phyloP scores from a whole-genome alignment of 2,113 vertebrate species.

The Etheostoma spectabile region DNA sequence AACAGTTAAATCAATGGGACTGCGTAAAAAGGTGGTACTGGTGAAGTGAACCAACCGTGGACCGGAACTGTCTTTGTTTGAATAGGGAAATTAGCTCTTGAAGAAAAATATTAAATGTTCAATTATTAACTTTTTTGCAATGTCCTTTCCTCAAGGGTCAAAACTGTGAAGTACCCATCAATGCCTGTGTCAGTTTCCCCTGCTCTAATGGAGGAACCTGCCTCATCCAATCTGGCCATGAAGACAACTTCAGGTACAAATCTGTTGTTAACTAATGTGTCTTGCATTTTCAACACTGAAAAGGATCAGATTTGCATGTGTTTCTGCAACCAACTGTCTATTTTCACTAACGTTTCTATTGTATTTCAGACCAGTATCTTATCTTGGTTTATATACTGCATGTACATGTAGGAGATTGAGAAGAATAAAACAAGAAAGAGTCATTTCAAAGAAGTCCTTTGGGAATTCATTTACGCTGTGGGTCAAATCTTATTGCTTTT shows the following conservation, averaged over 20 bases:
- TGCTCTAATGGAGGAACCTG: slow-evolving; percentile 95
- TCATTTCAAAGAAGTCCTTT: slow-evolving; percentile 2
- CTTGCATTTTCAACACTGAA: neutral
- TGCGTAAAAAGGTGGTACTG: neutral
- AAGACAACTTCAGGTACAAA: slow-evolving; percentile 93
- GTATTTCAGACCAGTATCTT: neutral
- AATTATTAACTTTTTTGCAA: slow-evolving; percentile 18
- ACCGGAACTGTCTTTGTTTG: neutral
- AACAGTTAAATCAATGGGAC: neutral
- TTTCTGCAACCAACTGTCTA: neutral
- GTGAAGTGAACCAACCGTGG: neutral
- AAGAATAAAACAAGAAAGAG: neutral
- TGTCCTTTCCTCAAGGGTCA: slow-evolving; percentile 84
- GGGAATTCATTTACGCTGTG: slow-evolving; percentile 15
- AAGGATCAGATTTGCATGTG: neutral
- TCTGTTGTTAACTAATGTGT: neutral
- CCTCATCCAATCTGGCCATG: slow-evolving; percentile 87
- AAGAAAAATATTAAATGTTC: neutral
- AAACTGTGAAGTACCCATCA: slow-evolving; percentile 92
- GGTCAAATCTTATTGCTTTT: slow-evolving; percentile 24
- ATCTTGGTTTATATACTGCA: neutral
- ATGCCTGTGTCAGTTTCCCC: slow-evolving; percentile 93
- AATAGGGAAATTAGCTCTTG: neutral
- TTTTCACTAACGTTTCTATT: neutral
- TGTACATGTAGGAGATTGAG: neutral